These are phyloP conservation scores for Oophaga sylvatica DNA, from an alignment of 2,797 vertebrate genomes.

Conservation along the genomic window DNA sequence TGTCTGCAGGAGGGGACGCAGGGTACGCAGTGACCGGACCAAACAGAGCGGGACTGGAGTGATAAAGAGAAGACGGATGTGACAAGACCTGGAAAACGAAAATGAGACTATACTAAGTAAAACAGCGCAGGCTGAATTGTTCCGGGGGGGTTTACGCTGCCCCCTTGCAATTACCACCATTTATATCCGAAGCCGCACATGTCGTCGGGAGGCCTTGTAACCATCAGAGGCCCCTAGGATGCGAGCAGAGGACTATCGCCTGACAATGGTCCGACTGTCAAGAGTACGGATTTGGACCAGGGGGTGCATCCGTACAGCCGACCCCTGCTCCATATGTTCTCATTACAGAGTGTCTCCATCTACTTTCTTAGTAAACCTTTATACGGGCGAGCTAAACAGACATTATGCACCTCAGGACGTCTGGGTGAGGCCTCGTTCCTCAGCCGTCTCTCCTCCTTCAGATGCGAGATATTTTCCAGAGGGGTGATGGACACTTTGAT, in stretches of 20 bases:
- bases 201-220: no score
- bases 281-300: no score
- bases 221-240: no score
- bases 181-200: no score
- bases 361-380: no score
- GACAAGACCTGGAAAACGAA: background rate
- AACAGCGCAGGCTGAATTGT: background rate
- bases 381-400: background rate
- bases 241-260: no score
- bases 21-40: constrained; percentile 8
- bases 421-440: constrained; percentile 62
- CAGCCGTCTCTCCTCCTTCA: constrained; percentile 79
- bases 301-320: no score
- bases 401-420: background rate
- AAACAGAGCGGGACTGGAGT: background rate
- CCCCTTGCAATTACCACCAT: no score
- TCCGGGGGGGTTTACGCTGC: background rate
- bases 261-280: no score
- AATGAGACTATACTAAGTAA: background rate
- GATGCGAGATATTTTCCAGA: constrained; percentile 76
- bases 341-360: no score
- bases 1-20: background rate
- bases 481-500: constrained; percentile 92
- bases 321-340: no score
- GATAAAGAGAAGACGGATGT: constrained; percentile 13